Percentiles rank a stretch among this genome's conserved stretches.
Conservation (phyloP, 2,113 vertebrate species). For the Scophthalmus maximus region DNA sequence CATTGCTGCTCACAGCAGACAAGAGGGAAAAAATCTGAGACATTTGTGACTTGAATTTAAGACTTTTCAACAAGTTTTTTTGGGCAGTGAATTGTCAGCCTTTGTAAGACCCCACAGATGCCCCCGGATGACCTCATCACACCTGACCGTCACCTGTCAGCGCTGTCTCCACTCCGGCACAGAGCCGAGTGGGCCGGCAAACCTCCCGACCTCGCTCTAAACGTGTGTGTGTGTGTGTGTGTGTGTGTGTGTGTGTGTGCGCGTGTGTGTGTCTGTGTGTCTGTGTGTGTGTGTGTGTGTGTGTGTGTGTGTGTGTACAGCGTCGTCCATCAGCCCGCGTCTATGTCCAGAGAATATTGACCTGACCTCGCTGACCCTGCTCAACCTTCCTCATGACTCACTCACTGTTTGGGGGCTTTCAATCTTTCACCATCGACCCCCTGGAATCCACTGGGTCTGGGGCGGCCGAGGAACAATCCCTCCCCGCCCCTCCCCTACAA, state of each 20-base stretch:
- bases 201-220: constrained; percentile 29
- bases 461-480: constrained; percentile 2
- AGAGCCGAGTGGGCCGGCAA: background rate
- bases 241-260: too few relatives aligned
- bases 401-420: constrained; percentile 19
- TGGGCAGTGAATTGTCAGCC: too few relatives aligned
- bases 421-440: constrained; percentile 49
- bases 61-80: background rate
- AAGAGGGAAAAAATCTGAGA: background rate
- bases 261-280: too few relatives aligned
- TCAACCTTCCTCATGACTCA: constrained; percentile 25
- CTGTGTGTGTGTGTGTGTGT: too few relatives aligned
- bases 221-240: background rate
- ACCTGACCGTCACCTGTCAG: constrained; percentile 21
- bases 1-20: background rate
- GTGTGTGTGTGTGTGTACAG: background rate
- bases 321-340: background rate
- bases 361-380: constrained; percentile 37
- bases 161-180: background rate
- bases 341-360: constrained; percentile 43
- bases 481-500: background rate
- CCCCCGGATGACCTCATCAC: background rate
- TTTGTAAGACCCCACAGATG: background rate
- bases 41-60: background rate
- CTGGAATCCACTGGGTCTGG: constrained; percentile 14